Percentiles rank a stretch among this genome's conserved stretches.
Conservation (phyloP, 2,113 vertebrate species). For the Rhynchomys soricoides region DNA sequence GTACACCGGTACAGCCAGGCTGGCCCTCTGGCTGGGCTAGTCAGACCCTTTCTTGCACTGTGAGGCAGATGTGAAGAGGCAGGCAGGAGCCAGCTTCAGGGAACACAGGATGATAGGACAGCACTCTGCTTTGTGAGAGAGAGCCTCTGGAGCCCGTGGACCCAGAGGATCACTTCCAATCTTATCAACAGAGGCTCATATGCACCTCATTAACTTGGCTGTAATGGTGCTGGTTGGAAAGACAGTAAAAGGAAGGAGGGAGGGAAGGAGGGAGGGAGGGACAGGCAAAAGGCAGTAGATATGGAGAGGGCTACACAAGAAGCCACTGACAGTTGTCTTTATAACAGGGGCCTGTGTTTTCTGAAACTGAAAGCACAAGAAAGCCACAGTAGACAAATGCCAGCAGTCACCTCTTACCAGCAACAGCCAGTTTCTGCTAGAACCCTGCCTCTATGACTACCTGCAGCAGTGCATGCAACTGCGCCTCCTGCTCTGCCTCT, state of each 20-base stretch:
- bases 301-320: rapidly evolving
- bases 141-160: neutral
- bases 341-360: neutral
- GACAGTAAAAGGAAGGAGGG: neutral
- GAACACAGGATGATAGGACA: neutral
- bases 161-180: neutral
- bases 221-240: neutral
- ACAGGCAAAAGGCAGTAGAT: neutral
- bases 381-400: neutral
- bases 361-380: neutral
- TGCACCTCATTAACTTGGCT: neutral
- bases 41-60: neutral
- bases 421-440: too few species aligned
- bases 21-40: neutral
- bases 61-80: neutral
- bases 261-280: neutral
- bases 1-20: neutral
- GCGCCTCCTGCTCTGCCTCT: neutral
- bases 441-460: neutral
- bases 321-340: neutral
- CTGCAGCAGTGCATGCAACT: neutral
- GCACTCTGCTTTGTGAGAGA: neutral
- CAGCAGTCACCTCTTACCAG: neutral
- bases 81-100: neutral
- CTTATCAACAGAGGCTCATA: neutral